phyloP scores from a whole-genome alignment of 1,140 invertebrate genomes.

The Solenopsis invicta region DNA sequence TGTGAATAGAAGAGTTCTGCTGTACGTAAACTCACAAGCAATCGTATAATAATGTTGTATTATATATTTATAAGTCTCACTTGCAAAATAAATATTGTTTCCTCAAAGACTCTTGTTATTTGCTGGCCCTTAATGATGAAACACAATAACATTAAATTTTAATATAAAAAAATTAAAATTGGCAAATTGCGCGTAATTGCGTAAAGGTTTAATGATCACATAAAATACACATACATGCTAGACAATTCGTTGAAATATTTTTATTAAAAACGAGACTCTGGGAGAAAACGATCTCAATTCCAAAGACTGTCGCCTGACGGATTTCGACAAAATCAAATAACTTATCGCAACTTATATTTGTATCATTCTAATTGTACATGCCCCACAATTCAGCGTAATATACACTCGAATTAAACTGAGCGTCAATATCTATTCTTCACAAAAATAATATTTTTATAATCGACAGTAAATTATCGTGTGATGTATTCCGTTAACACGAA shows the following conservation, averaged over 20 bases:
- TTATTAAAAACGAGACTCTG: conserved; percentile 49
- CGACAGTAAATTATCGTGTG: conserved; percentile 46
- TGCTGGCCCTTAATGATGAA: neutral
- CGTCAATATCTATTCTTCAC: neutral
- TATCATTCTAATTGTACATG: conserved; percentile 18
- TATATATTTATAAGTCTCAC: neutral
- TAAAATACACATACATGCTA: conserved; percentile 48
- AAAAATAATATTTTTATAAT: conserved; percentile 36
- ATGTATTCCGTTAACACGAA: conserved; percentile 20
- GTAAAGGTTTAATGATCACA: conserved; percentile 55
- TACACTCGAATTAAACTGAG: conserved; percentile 3
- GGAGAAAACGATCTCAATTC: conserved; percentile 39
- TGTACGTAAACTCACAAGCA: neutral
- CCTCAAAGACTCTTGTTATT: neutral
- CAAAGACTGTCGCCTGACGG: conserved; percentile 5
- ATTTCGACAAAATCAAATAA: conserved; percentile 30
- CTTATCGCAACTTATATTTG: conserved; percentile 28
- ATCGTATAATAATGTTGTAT: neutral
- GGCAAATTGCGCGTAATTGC: conserved; percentile 5
- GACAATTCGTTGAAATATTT: conserved; percentile 58
- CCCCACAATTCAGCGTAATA: neutral
- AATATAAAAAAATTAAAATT: conserved; percentile 35
- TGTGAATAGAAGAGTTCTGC: neutral
- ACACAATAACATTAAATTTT: conserved; percentile 16
- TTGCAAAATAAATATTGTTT: conserved; percentile 7